Percentiles rank a stretch among this genome's conserved stretches.
Evolutionary conservation across 1,140 invertebrate genomes (phyloP).

Genomic region (Cyclina sinensis): DNA sequence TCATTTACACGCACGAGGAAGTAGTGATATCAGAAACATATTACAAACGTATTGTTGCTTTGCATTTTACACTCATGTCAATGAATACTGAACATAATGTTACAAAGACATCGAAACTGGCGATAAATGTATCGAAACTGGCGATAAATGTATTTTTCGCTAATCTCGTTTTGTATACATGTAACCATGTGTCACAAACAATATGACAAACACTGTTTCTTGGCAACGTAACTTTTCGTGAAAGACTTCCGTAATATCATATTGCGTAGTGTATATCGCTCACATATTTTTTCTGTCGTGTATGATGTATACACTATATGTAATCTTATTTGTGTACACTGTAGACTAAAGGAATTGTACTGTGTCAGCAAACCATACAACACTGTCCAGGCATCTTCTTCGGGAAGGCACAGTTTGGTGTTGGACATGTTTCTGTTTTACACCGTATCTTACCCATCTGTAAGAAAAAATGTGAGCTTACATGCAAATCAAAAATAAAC

Average conservation of each 20-base stretch:
- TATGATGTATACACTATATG: not conserved
- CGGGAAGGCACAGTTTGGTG: constrained; percentile 50
- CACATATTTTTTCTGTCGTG: not conserved
- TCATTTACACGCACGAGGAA: not conserved
- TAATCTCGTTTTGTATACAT: constrained; percentile 15
- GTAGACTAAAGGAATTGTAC: not conserved
- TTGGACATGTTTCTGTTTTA: constrained; percentile 50
- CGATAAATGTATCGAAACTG: too few relatives aligned
- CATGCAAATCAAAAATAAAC: too few relatives aligned
- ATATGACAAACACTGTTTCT: not conserved
- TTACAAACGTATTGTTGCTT: too few relatives aligned
- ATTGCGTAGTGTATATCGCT: not conserved
- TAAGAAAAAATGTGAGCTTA: not conserved
- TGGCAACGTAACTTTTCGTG: not conserved
- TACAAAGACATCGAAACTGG: too few relatives aligned
- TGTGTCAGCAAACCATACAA: constrained; percentile 58
- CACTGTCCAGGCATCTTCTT: constrained; percentile 66
- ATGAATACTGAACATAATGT: not conserved
- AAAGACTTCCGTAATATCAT: constrained; percentile 32
- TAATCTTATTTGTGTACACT: not conserved
- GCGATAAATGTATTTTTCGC: not conserved
- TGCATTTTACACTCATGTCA: not conserved
- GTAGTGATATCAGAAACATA: not conserved
- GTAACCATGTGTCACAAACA: not conserved
- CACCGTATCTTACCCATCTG: constrained; percentile 56